A percentile compares a stretch with the other conserved stretches of the same genome.
phyloP scores from a whole-genome alignment of 2,113 vertebrate species.

The Hippocampus comes region DNA sequence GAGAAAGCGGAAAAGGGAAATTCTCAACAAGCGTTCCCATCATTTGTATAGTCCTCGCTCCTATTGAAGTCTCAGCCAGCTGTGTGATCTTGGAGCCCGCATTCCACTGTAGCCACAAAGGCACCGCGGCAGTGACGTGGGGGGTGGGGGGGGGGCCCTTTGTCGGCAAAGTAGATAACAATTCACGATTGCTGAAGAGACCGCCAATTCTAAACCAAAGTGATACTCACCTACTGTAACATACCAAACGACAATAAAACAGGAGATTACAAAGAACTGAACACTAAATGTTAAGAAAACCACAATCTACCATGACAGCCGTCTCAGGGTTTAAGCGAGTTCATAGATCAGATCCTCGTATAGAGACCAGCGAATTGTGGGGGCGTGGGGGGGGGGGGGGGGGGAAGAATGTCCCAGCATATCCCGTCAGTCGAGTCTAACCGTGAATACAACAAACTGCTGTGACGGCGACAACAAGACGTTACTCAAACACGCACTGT shows the following conservation, averaged over 20 bases:
- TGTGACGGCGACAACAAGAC: neutral
- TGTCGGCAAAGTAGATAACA: too few species aligned
- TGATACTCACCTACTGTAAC: too few species aligned
- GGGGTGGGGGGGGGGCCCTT: neutral
- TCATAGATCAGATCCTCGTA: too few species aligned
- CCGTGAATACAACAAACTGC: neutral
- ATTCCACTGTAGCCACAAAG: neutral
- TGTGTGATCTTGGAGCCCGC: neutral
- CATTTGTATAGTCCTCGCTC: neutral
- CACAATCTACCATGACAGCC: too few species aligned
- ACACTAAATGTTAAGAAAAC: too few species aligned
- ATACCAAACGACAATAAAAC: too few species aligned
- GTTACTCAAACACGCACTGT: neutral
- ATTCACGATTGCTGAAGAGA: too few species aligned
- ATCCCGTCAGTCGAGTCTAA: slow-evolving; percentile 32
- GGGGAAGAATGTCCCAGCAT: neutral
- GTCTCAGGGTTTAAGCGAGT: too few species aligned
- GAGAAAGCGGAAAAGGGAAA: neutral
- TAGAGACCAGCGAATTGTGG: too few species aligned
- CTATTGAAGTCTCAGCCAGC: neutral
- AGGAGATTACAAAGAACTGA: too few species aligned
- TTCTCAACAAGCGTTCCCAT: neutral
- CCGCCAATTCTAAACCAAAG: too few species aligned
- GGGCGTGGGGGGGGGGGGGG: too few species aligned
- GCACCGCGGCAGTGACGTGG: neutral